Base-by-base conservation (phyloP, 1,140 invertebrate species). In the Trialeurodes vaporariorum region DNA sequence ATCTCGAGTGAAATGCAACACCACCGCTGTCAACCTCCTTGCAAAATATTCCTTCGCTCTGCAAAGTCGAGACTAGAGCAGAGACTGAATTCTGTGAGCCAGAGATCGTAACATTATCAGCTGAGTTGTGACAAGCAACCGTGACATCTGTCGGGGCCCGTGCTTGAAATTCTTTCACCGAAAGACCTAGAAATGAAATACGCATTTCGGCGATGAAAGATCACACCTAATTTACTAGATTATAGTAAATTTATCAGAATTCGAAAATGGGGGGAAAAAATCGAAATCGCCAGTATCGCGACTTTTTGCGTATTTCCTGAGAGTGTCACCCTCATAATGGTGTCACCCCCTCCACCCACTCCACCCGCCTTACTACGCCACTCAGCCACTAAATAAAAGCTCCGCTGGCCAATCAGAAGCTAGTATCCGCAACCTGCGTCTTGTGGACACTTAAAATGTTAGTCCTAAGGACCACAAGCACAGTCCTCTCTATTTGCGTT, bases 1-100 rank as follows among this genome's bases (percentile, higher is more conserved):
- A 90, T 70, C 83, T 82, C 23, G 90, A 92, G 75, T 91, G 89
- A 74, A 89, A 91, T 1, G 89, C 85, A 27, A 88, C 84, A 40
- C 86, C 86, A 65, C 83, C 81, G 70, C 85, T 87, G 5, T 85
- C 81, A 1, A 92, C 87, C 73, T 84, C 82, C 69, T 83, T 83
- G 0, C 86, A 86, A 77, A 87, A 86, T 11, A 86, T 77, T 2
- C 79, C 78, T 72, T 83, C 78, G 70, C 71, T 83, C 69, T 79
- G 87, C 77, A 81, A 65, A 59, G 77, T 65, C 13, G 73, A 71
- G 0, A 81, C 74, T 58, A 80, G 81, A 24, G 72, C 63, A 27
- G 76, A 77, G 71, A 81, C 73, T 0, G 76, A 74, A 21, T 84
- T 82, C 27, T 80, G 81, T 11, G 86, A 84, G 25, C 89, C 88